Evolutionary conservation across 2,888 invertebrate genomes (phyloP).

Genomic region (Mactromeris polynyma): DNA sequence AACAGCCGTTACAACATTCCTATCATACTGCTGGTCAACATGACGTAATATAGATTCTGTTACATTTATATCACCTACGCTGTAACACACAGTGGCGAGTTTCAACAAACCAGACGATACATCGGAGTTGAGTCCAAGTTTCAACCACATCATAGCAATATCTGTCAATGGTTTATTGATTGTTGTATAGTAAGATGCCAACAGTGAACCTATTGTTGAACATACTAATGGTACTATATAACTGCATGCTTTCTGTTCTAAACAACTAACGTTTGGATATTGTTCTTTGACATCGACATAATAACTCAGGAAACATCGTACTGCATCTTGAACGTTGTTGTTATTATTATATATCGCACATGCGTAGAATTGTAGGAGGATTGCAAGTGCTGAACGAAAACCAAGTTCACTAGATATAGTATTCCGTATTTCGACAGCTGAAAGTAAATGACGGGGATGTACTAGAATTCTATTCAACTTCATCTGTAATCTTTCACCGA

Average conservation of each 20-base stretch:
- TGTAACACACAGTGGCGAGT: constrained; percentile 14
- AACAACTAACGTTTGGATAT: too few species aligned
- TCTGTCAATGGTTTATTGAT: background rate
- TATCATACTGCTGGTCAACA: background rate
- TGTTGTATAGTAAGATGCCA: background rate
- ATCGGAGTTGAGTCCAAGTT: constrained; percentile 7
- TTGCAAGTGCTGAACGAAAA: background rate
- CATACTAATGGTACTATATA: background rate
- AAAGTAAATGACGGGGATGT: background rate
- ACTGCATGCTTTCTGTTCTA: background rate
- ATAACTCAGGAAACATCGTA: background rate
- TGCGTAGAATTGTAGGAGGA: background rate
- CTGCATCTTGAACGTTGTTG: background rate
- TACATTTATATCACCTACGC: background rate
- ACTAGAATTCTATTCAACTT: background rate
- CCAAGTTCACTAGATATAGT: background rate
- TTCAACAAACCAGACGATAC: constrained; percentile 13
- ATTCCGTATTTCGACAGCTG: background rate
- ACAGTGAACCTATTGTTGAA: constrained; percentile 17
- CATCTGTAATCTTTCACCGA: background rate
- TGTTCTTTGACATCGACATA: background rate
- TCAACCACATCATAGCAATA: background rate
- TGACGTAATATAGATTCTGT: background rate
- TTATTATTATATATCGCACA: background rate
- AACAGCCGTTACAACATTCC: background rate